These are phyloP conservation scores for Acrocephalus scirpaceus DNA, from an alignment of 2,797 vertebrate genomes.

Conservation along the genomic window DNA sequence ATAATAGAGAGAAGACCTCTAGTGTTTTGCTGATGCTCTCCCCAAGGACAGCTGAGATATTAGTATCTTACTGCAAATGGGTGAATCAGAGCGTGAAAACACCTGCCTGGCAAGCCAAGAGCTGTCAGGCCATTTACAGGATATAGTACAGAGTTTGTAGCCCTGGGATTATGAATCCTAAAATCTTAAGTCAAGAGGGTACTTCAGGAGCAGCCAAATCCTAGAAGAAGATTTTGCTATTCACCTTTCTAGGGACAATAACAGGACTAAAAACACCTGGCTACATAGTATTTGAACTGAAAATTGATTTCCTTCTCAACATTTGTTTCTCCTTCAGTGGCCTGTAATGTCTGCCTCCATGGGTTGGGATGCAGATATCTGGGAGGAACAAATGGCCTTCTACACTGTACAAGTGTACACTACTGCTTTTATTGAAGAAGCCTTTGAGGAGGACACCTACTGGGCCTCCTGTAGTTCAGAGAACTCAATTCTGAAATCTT, in stretches of 20 bases:
- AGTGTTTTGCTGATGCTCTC: not conserved
- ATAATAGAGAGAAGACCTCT: not conserved
- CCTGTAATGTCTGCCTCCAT: not conserved
- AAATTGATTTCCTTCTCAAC: not conserved
- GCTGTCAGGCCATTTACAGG: not conserved
- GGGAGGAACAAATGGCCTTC: not conserved
- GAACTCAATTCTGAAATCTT: not conserved
- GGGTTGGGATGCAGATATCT: not conserved
- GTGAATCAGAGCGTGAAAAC: not conserved
- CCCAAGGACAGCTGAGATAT: not conserved
- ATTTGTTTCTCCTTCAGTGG: not conserved
- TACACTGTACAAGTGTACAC: not conserved
- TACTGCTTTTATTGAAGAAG: not conserved
- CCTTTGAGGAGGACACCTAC: not conserved
- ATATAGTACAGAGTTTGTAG: not conserved
- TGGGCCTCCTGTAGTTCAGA: not conserved
- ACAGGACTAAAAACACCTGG: not conserved
- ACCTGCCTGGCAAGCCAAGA: not conserved
- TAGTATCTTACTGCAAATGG: not conserved
- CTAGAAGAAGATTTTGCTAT: not conserved
- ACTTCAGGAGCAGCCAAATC: not conserved
- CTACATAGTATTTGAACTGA: not conserved
- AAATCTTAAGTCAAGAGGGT: not conserved
- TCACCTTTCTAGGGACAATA: not conserved
- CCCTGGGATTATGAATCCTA: not conserved